These are phyloP conservation scores for Brachypalpus laphriformis DNA, from an alignment of 2,888 invertebrate species.

Conservation along the genomic window DNA sequence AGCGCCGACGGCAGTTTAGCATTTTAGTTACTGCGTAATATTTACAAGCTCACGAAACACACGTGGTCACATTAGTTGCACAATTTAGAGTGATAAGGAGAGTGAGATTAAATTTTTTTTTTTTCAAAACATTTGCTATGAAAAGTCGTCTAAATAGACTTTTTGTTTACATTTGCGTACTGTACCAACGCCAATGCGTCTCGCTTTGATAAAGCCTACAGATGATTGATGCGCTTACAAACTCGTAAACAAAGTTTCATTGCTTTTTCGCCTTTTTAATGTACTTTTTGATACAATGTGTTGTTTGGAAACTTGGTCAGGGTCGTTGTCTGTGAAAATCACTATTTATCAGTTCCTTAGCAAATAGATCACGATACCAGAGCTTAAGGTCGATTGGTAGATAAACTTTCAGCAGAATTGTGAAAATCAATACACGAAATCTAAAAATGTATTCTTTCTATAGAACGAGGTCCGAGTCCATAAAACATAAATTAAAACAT, in stretches of 20 bases:
- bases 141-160: neutral
- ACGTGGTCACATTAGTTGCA: neutral
- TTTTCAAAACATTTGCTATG: neutral
- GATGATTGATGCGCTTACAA: slow-evolving; percentile 24
- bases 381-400: too few relatives aligned
- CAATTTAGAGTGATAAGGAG: neutral
- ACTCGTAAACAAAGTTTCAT: slow-evolving; percentile 12
- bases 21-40: neutral
- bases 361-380: too few relatives aligned
- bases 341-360: too few relatives aligned
- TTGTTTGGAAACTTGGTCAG: slow-evolving; percentile 17
- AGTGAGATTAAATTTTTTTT: neutral
- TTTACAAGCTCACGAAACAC: neutral
- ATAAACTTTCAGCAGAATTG: too few relatives aligned
- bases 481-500: too few relatives aligned
- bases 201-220: slow-evolving; percentile 4
- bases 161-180: neutral
- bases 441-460: too few relatives aligned
- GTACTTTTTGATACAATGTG: neutral
- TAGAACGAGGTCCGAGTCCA: too few relatives aligned
- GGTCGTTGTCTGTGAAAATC: neutral
- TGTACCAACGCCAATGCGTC: slow-evolving; percentile 20
- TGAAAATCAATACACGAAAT: too few relatives aligned
- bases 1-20: too few relatives aligned
- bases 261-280: neutral